Percentiles rank a stretch among this genome's conserved stretches.
phyloP scores from a whole-genome alignment of 1,140 invertebrate genomes.

The Atta cephalotes region DNA sequence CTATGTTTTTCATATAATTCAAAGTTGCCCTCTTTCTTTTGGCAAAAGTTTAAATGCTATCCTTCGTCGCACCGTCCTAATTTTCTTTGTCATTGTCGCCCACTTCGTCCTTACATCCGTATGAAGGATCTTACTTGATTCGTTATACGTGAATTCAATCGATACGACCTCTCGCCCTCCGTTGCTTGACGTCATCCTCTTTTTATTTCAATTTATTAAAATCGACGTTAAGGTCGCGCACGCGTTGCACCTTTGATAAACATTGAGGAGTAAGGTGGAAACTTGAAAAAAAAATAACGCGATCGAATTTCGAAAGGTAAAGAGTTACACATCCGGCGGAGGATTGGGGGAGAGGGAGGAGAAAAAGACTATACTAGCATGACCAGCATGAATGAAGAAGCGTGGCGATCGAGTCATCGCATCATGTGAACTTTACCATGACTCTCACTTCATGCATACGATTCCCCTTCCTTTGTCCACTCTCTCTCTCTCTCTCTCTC shows the following conservation, averaged over 20 bases:
- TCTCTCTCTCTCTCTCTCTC: too few relatives aligned
- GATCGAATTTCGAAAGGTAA: slow-evolving; percentile 37
- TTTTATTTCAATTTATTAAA: slow-evolving; percentile 61
- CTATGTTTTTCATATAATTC: background rate
- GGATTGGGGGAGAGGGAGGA: too few relatives aligned
- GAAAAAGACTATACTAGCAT: background rate
- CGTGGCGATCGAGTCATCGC: slow-evolving; percentile 19
- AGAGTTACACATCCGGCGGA: background rate
- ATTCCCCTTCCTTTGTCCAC: too few relatives aligned
- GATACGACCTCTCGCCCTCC: slow-evolving; percentile 18
- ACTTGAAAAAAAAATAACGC: slow-evolving; percentile 3
- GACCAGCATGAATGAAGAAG: slow-evolving; percentile 44
- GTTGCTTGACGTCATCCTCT: slow-evolving; percentile 48
- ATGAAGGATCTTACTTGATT: slow-evolving; percentile 16
- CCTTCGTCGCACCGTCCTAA: background rate
- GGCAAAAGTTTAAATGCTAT: background rate
- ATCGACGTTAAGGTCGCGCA: slow-evolving; percentile 53
- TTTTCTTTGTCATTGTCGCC: background rate
- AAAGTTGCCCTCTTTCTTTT: background rate
- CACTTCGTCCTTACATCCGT: slow-evolving; percentile 2
- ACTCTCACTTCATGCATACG: slow-evolving; percentile 18
- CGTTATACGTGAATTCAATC: slow-evolving; percentile 45
- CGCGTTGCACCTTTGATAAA: slow-evolving; percentile 43
- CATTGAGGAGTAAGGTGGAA: background rate
- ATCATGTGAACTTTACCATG: slow-evolving; percentile 43